Base-by-base conservation (phyloP, 2,888 invertebrate genomes). In the Plutella xylostella region DNA sequence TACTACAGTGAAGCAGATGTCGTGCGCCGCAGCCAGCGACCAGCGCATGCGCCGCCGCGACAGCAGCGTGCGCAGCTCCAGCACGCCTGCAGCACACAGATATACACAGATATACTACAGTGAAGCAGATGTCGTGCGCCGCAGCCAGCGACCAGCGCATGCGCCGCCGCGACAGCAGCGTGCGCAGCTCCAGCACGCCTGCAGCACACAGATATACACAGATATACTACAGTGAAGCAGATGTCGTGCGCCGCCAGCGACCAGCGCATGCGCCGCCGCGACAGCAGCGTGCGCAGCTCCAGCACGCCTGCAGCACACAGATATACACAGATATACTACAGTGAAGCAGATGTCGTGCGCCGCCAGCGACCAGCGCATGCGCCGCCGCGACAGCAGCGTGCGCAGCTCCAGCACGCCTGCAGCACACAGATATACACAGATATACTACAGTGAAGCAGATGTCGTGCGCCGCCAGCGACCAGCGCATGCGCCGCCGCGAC, bases 391-490 rank as follows among this genome's bases (percentile, higher is more conserved):
- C 90, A 83, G 43, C 52, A 93, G 75, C 65, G 91, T 86, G 49
- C 86, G 83, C 62, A 89, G 64, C 61, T 89, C 89, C 67, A 96
- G 80, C 51, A 89, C 87, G 53, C 90, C 92, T 92, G 74, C 49
- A 42, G 15, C n/a, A n/a, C n/a, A n/a, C n/a, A n/a, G n/a, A n/a
- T n/a, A n/a, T n/a, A n/a, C n/a, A n/a, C n/a, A n/a, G n/a, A n/a
- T n/a, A n/a, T n/a, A n/a, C n/a, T n/a, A n/a, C n/a, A n/a, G 94
- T 96, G 83, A 97, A 99, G 83, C 97, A 97, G 69, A 99, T 96
- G 83, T 99, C 97, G 71, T 97, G 93, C 50, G 98, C 98, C 25
- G 96, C 94, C 57, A 97, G 86, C 40, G 94, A 92, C 97, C 98
- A 99, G 57, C 98, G 89, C 87, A 96, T 92, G 67, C 86, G 86